Percentiles rank a stretch among this genome's conserved stretches.
phyloP scores from a whole-genome alignment of 2,888 invertebrate species.

The Apotomis capreana region DNA sequence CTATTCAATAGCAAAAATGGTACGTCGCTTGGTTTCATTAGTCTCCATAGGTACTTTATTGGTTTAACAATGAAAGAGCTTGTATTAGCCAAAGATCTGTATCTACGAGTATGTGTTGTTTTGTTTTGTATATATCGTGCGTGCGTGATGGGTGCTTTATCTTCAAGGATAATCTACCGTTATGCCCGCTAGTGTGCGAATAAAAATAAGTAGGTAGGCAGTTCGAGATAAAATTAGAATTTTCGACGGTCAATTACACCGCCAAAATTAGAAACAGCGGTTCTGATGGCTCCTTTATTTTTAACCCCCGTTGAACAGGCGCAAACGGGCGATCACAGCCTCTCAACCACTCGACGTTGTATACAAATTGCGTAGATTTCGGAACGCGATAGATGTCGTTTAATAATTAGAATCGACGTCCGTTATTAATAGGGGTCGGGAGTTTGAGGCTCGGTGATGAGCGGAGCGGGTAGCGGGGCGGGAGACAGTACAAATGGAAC shows the following conservation, averaged over 20 bases:
- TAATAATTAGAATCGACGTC: constrained; percentile 67
- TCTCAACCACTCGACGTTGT: constrained; percentile 39
- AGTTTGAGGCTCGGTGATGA: constrained; percentile 43
- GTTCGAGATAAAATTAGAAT: too few species aligned
- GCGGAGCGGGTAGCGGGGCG: constrained; percentile 41
- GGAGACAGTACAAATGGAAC: not conserved
- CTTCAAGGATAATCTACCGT: too few species aligned
- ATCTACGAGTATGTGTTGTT: too few species aligned
- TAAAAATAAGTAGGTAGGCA: too few species aligned
- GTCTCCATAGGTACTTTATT: too few species aligned
- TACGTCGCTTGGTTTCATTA: too few species aligned
- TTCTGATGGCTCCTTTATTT: constrained; percentile 1
- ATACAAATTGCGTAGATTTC: constrained; percentile 58
- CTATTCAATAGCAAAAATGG: too few species aligned
- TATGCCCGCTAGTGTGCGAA: too few species aligned
- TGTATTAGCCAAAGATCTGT: too few species aligned
- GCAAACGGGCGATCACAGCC: constrained; percentile 15
- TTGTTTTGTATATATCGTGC: too few species aligned
- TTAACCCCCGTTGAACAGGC: constrained; percentile 9
- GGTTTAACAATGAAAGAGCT: too few species aligned
- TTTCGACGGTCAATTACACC: not conserved
- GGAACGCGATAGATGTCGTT: constrained; percentile 62
- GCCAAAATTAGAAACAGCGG: not conserved
- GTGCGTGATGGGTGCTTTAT: too few species aligned
- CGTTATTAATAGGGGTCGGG: constrained; percentile 66